Evolutionary conservation across 2,797 vertebrate species (phyloP).

Genomic region (Danio aesculapii): DNA sequence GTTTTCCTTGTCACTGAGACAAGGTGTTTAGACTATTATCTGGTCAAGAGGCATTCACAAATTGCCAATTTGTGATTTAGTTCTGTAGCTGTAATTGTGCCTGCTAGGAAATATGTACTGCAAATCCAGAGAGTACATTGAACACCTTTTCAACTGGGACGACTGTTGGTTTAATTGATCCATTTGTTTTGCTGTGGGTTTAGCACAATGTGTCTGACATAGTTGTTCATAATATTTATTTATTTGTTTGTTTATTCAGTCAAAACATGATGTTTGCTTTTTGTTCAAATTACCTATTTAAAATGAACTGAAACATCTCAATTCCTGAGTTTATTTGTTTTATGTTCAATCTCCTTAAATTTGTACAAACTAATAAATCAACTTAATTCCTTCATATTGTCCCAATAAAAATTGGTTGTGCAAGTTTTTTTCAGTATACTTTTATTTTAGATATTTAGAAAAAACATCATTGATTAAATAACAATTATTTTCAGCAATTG

Average conservation of each 20-base stretch:
- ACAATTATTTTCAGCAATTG: not conserved
- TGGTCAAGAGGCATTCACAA: constrained; percentile 5
- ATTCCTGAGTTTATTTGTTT: no score
- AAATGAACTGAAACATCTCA: no score
- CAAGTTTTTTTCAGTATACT: no score
- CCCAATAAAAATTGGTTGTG: no score
- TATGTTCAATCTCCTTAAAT: no score
- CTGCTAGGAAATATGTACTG: not conserved
- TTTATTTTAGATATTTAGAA: not conserved
- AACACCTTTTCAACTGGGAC: constrained; percentile 10
- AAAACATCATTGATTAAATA: not conserved
- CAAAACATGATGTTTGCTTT: no score
- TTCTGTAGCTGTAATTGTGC: constrained; percentile 10
- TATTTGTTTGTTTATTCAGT: no score
- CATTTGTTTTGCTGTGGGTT: constrained; percentile 2
- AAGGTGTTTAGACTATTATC: constrained; percentile 15
- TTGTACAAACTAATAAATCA: no score
- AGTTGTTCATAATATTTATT: no score
- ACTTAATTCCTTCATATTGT: no score
- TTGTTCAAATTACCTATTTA: no score
- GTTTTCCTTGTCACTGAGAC: constrained; percentile 12
- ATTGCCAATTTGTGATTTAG: constrained; percentile 9
- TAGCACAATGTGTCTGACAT: not conserved
- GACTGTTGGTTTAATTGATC: constrained; percentile 43
- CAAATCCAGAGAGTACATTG: not conserved